Percentiles rank a stretch among this genome's conserved stretches.
Evolutionary conservation across 2,113 vertebrate species (phyloP).

Genomic region (Cynopterus brachyotis): DNA sequence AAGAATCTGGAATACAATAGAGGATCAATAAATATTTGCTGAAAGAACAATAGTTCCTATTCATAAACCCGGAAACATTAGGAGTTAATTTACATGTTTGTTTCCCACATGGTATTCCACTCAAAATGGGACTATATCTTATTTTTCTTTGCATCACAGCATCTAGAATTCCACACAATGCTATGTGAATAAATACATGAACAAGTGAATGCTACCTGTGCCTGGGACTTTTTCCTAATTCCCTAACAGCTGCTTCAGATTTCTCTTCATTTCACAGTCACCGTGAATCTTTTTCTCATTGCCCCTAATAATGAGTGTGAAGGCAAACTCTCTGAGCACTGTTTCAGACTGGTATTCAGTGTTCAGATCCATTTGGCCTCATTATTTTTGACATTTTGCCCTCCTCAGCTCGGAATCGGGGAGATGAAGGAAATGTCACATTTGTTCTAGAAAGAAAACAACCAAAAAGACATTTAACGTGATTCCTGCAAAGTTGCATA

Average conservation of each 20-base stretch:
- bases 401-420: conserved; percentile 36
- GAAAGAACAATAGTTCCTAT: background rate
- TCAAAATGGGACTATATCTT: background rate
- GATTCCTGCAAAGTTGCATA: conserved; percentile 2
- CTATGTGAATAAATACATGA: background rate
- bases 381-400: conserved; percentile 65
- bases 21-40: background rate
- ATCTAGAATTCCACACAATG: background rate
- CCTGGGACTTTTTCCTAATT: background rate
- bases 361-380: conserved; percentile 44
- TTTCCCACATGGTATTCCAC: background rate
- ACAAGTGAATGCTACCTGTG: background rate
- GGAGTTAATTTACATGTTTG: background rate
- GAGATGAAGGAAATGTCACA: conserved; percentile 59
- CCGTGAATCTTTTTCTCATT: background rate
- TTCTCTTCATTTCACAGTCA: conserved; percentile 29
- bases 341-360: conserved; percentile 30
- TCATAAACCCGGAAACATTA: conserved; percentile 32
- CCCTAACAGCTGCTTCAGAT: conserved; percentile 36
- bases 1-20: background rate
- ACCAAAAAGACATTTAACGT: conserved; percentile 49
- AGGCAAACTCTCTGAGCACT: conserved; percentile 22
- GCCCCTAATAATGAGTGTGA: conserved; percentile 32
- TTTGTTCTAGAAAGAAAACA: conserved; percentile 62
- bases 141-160: background rate